Evolutionary conservation across 1,140 invertebrate genomes (phyloP).

Genomic region (Neodiprion pinetum): DNA sequence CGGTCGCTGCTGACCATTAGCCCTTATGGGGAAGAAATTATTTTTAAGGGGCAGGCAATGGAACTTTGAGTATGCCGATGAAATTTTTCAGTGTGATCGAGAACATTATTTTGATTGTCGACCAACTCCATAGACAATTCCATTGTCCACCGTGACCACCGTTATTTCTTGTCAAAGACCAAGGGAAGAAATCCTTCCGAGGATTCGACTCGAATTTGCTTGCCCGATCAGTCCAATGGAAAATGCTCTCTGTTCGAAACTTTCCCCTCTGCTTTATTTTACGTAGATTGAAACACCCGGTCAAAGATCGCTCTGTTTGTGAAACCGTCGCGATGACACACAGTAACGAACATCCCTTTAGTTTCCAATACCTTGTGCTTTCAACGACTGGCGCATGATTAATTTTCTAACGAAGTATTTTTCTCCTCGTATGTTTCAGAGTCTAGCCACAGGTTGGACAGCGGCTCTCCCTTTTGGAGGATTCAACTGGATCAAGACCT

Average conservation of each 20-base stretch:
- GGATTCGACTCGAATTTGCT: not conserved
- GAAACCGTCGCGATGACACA: no score
- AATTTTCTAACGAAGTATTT: not conserved
- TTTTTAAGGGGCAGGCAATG: slow-evolving; percentile 19
- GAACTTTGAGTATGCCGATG: slow-evolving; percentile 7
- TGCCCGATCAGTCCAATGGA: no score
- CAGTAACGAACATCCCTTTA: no score
- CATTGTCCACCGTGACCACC: slow-evolving; percentile 4
- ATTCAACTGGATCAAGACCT: slow-evolving; percentile 90
- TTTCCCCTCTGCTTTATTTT: no score
- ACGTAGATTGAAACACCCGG: no score
- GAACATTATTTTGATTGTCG: slow-evolving; percentile 7
- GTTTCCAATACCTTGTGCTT: no score
- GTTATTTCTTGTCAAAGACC: not conserved
- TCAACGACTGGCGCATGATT: no score
- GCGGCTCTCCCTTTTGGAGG: slow-evolving; percentile 84
- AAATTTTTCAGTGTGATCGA: slow-evolving; percentile 7
- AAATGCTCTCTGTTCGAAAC: no score
- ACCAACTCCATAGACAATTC: not conserved
- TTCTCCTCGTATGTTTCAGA: slow-evolving; percentile 65
- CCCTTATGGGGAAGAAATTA: slow-evolving; percentile 51
- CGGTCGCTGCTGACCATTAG: slow-evolving; percentile 48
- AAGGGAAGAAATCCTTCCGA: not conserved
- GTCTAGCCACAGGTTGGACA: slow-evolving; percentile 79
- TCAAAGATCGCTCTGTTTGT: no score